A percentile compares a stretch with the other conserved stretches of the same genome.
These are phyloP conservation scores for Aporophyla nigra DNA, from an alignment of 2,888 invertebrate species.

Conservation along the genomic window DNA sequence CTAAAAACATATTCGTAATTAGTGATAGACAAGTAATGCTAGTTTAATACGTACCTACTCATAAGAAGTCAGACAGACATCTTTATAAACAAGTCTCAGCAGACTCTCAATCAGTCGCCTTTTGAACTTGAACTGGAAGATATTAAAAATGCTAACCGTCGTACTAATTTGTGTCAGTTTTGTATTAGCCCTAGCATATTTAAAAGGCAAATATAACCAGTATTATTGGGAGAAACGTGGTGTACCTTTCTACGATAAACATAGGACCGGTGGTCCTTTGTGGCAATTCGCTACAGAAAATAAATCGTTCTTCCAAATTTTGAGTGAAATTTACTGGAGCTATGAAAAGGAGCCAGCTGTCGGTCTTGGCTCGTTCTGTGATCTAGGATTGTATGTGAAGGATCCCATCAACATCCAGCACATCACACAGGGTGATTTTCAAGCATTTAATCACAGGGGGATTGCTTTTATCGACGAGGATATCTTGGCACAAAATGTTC, in stretches of 20 bases:
- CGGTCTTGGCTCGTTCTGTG: constrained; percentile 70
- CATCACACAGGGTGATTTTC: constrained; percentile 74
- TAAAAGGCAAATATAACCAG: constrained; percentile 75
- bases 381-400: constrained; percentile 71
- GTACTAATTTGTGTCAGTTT: constrained; percentile 28
- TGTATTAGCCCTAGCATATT: constrained; percentile 60
- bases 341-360: constrained; percentile 76
- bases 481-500: constrained; percentile 74
- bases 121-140: constrained; percentile 4
- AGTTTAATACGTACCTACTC: background rate
- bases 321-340: constrained; percentile 73
- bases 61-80: background rate
- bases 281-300: constrained; percentile 72
- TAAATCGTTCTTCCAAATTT: constrained; percentile 73
- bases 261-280: constrained; percentile 73
- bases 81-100: constrained; percentile 18
- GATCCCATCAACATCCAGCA: constrained; percentile 74
- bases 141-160: constrained; percentile 49
- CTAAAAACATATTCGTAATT: constrained; percentile 9
- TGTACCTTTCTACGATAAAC: constrained; percentile 71
- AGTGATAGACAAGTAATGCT: background rate
- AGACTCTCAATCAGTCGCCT: constrained; percentile 20
- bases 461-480: constrained; percentile 71
- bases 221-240: constrained; percentile 79
- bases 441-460: constrained; percentile 76